These are phyloP conservation scores for Cataglyphis rosenhaueri DNA, from an alignment of 2,888 invertebrate species.

Conservation along the genomic window DNA sequence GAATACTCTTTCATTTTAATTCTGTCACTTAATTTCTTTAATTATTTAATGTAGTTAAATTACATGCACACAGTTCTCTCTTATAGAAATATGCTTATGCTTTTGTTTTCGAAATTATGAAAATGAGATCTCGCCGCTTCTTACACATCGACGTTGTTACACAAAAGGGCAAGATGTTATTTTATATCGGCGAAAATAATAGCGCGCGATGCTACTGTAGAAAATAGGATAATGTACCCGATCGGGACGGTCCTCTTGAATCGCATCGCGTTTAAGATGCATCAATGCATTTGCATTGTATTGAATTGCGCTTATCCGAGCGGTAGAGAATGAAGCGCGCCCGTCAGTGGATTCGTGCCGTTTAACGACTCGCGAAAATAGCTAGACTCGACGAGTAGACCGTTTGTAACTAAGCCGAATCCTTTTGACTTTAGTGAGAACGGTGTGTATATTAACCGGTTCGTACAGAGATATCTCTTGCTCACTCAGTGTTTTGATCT, in stretches of 20 bases:
- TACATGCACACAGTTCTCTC: background rate
- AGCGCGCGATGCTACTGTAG: background rate
- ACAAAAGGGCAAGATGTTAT: background rate
- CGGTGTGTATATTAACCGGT: conserved; percentile 55
- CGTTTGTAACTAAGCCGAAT: conserved; percentile 64
- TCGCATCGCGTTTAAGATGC: conserved; percentile 1
- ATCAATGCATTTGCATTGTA: conserved; percentile 20
- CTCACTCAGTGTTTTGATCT: conserved; percentile 15
- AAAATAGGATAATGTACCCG: conserved; percentile 24
- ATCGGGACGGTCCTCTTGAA: conserved; percentile 8
- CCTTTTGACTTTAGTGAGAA: conserved; percentile 70
- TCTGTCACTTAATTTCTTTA: background rate
- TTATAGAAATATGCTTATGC: background rate
- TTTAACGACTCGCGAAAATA: conserved; percentile 61
- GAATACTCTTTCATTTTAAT: background rate
- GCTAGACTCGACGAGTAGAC: conserved; percentile 60
- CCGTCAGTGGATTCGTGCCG: conserved; percentile 1
- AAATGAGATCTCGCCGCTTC: conserved; percentile 25
- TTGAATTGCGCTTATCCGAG: conserved; percentile 32
- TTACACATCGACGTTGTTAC: conserved; percentile 17
- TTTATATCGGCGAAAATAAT: conserved; percentile 40
- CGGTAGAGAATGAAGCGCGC: background rate
- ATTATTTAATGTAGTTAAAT: background rate
- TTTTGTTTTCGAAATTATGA: background rate
- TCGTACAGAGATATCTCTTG: conserved; percentile 59